A percentile compares a stretch with the other conserved stretches of the same genome.
Conservation (phyloP, 2,113 vertebrate genomes). For the Poecilia latipinna region DNA sequence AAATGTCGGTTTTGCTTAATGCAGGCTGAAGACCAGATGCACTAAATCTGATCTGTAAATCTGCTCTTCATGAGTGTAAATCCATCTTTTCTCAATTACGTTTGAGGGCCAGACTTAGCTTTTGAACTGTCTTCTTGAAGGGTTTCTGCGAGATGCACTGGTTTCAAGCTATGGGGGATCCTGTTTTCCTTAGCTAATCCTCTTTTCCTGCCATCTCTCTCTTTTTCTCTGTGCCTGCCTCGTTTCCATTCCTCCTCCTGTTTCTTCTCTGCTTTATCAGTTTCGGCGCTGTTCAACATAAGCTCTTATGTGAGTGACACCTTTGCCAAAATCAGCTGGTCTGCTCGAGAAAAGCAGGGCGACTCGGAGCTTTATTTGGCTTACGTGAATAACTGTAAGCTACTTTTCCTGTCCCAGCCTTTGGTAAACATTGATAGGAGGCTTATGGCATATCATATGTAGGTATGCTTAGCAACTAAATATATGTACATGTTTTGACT, state of each 20-base stretch:
- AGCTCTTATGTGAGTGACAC: constrained; percentile 82
- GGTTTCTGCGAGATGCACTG: constrained; percentile 51
- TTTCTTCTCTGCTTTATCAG: constrained; percentile 70
- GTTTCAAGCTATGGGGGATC: constrained; percentile 62
- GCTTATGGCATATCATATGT: constrained; percentile 38
- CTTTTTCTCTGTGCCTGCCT: constrained; percentile 50
- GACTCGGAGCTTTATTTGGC: constrained; percentile 80
- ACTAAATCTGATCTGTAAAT: constrained; percentile 56
- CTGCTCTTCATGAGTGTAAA: constrained; percentile 59
- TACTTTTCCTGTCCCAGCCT: constrained; percentile 50
- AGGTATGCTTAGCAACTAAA: constrained; percentile 36
- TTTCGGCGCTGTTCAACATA: constrained; percentile 79
- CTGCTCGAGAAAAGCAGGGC: constrained; percentile 70
- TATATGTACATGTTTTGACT: constrained; percentile 18
- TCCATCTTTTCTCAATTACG: constrained; percentile 70
- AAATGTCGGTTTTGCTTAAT: constrained; percentile 59
- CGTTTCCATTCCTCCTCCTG: constrained; percentile 48
- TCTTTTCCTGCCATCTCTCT: constrained; percentile 63
- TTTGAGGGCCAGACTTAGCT: constrained; percentile 44
- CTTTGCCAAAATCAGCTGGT: constrained; percentile 84
- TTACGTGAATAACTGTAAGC: constrained; percentile 84
- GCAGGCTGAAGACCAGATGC: constrained; percentile 49
- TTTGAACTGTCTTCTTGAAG: constrained; percentile 69
- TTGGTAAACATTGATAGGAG: constrained; percentile 29
- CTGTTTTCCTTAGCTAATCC: constrained; percentile 75